phyloP scores from a whole-genome alignment of 2,888 invertebrate species.

The Serrognathus titanus region DNA sequence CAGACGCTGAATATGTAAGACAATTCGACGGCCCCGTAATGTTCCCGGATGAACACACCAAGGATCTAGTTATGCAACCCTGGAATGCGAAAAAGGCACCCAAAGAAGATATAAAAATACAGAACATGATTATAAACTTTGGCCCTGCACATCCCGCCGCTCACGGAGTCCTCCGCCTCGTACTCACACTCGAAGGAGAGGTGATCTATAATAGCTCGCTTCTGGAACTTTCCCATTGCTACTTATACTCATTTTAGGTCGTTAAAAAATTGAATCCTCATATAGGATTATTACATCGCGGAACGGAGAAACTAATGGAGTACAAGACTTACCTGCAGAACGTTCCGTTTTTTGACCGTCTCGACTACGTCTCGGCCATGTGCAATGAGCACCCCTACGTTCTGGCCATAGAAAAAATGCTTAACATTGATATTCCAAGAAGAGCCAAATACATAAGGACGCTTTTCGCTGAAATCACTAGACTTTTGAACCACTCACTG shows the following conservation, averaged over 20 bases:
- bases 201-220: constrained; percentile 38
- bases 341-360: constrained; percentile 80
- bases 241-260: constrained; percentile 45
- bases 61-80: constrained; percentile 1
- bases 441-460: constrained; percentile 79
- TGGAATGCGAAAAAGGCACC: constrained; percentile 6
- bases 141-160: constrained; percentile 91
- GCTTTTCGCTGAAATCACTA: constrained; percentile 67
- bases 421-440: constrained; percentile 72
- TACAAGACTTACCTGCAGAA: constrained; percentile 83
- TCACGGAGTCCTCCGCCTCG: constrained; percentile 80
- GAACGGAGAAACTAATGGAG: constrained; percentile 88
- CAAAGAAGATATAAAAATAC: constrained; percentile 21
- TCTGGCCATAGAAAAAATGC: constrained; percentile 77
- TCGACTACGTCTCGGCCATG: constrained; percentile 85
- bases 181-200: constrained; percentile 80
- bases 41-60: constrained; percentile 52
- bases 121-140: constrained; percentile 64
- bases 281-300: constrained; percentile 82
- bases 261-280: constrained; percentile 79
- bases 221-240: constrained; percentile 13
- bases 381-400: constrained; percentile 75
- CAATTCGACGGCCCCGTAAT: constrained; percentile 57
- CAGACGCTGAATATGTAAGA: constrained; percentile 60
- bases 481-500: constrained; percentile 78